These are phyloP conservation scores for Puffinus mauretanicus DNA, from an alignment of 2,113 vertebrate species.

Conservation along the genomic window DNA sequence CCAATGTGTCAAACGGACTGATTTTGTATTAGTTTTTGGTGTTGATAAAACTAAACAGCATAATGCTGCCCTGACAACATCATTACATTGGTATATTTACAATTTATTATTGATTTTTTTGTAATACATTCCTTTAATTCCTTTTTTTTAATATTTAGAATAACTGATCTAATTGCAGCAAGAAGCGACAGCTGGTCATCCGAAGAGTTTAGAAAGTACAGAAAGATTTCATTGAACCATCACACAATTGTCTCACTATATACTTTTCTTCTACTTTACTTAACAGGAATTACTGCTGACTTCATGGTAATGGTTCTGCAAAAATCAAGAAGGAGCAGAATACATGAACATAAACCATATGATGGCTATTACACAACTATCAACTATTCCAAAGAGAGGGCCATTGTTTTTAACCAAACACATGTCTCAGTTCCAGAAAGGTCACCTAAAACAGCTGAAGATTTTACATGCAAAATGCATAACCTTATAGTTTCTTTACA, in stretches of 20 bases:
- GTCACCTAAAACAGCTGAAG: neutral
- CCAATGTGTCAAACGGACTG: neutral
- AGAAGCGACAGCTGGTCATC: neutral
- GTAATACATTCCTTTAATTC: neutral
- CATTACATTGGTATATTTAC: neutral
- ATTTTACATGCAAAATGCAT: neutral
- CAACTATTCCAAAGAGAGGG: neutral
- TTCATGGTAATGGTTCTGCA: neutral
- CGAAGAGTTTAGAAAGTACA: neutral
- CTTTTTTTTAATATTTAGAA: neutral
- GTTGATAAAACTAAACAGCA: neutral
- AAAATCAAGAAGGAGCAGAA: neutral
- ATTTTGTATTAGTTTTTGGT: neutral
- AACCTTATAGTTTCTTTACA: neutral
- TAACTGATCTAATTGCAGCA: neutral
- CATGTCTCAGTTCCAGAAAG: neutral
- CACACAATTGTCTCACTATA: neutral
- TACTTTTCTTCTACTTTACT: neutral
- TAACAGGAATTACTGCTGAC: neutral
- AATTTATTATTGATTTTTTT: neutral
- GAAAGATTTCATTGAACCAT: neutral
- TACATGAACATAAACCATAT: neutral
- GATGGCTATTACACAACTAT: neutral
- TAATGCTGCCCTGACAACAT: neutral
- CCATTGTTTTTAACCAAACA: slow-evolving; percentile 2